Evolutionary conservation across 2,888 invertebrate species (phyloP).

Genomic region (Saturnia pavonia): DNA sequence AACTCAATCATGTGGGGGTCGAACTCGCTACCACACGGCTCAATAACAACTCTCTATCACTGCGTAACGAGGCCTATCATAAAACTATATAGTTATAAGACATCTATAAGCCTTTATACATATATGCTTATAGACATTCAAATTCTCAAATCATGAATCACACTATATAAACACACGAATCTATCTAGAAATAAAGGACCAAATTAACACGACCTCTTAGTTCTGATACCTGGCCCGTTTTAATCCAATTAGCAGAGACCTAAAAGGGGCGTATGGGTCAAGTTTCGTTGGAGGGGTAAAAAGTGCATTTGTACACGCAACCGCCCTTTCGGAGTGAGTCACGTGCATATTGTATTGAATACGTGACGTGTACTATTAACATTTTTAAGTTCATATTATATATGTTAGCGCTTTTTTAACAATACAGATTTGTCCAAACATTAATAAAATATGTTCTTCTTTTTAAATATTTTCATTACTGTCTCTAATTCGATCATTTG

Average conservation of each 20-base stretch:
- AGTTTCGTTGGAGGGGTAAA: conserved; percentile 39
- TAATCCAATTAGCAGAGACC: conserved; percentile 44
- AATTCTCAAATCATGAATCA: conserved; percentile 37
- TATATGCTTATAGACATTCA: neutral
- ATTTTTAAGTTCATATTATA: neutral
- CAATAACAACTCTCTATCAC: too few relatives aligned
- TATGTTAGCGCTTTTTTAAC: too few relatives aligned
- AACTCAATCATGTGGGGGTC: too few relatives aligned
- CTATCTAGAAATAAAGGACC: conserved; percentile 32
- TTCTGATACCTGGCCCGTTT: conserved; percentile 33
- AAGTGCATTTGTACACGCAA: conserved; percentile 60
- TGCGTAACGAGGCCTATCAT: too few relatives aligned
- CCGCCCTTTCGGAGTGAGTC: conserved; percentile 50
- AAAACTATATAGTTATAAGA: too few relatives aligned
- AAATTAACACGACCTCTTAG: conserved; percentile 38
- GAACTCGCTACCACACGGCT: too few relatives aligned
- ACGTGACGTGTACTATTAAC: conserved; percentile 35
- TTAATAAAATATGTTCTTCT: too few relatives aligned
- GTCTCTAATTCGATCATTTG: too few relatives aligned
- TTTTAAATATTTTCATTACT: too few relatives aligned
- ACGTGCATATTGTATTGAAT: conserved; percentile 29
- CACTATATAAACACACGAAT: conserved; percentile 41
- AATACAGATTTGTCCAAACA: too few relatives aligned
- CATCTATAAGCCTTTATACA: too few relatives aligned
- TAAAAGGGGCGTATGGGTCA: conserved; percentile 46